Percentiles rank a stretch among this genome's conserved stretches.
These are phyloP conservation scores for Galleria mellonella DNA, from an alignment of 1,140 invertebrate species.

Conservation along the genomic window DNA sequence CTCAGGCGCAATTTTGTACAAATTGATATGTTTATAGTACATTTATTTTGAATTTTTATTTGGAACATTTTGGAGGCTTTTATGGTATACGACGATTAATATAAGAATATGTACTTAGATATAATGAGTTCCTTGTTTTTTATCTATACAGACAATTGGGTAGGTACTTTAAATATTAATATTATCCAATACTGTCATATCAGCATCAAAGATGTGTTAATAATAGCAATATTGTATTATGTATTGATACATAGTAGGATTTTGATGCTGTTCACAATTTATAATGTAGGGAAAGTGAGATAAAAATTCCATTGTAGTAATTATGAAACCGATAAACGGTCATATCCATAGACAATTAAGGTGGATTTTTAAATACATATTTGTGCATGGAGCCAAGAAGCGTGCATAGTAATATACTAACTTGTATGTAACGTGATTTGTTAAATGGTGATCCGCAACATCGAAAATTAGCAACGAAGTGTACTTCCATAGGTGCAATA, in stretches of 20 bases:
- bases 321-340: background rate
- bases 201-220: constrained; percentile 16
- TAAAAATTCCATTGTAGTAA: background rate
- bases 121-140: constrained; percentile 63
- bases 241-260: constrained; percentile 19
- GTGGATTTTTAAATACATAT: background rate
- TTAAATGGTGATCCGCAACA: constrained; percentile 25
- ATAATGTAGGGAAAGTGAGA: constrained; percentile 5
- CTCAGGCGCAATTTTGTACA: constrained; percentile 38
- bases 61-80: constrained; percentile 69
- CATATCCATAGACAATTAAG: constrained; percentile 5
- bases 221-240: constrained; percentile 18
- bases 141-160: constrained; percentile 28
- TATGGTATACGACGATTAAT: constrained; percentile 71
- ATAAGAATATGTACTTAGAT: constrained; percentile 71
- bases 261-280: constrained; percentile 12
- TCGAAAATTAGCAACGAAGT: constrained; percentile 60
- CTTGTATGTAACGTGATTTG: background rate
- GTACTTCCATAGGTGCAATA: constrained; percentile 72
- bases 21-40: constrained; percentile 40
- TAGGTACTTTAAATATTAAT: constrained; percentile 31
- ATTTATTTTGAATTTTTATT: constrained; percentile 38
- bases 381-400: background rate
- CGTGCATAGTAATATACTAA: constrained; percentile 6
- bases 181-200: constrained; percentile 16